Evolutionary conservation across 1,140 invertebrate genomes (phyloP).

Genomic region (Scaptomyza graminum): DNA sequence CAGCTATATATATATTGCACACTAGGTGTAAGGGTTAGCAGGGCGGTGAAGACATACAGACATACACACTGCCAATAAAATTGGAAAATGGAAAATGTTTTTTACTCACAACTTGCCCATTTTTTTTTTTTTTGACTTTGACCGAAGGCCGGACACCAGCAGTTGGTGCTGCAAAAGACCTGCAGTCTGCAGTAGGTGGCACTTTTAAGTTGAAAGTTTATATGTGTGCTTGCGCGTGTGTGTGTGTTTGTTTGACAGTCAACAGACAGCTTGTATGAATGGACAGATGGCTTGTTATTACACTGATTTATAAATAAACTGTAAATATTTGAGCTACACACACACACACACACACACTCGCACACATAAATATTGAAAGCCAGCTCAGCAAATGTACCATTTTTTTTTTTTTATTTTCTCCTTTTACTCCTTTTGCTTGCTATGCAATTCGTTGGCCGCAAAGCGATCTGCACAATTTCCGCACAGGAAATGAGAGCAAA

Average conservation of each 20-base stretch:
- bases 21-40: neutral
- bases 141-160: conserved; percentile 57
- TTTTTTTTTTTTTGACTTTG: conserved; percentile 40
- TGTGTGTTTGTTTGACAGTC: conserved; percentile 52
- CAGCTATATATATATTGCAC: conserved; percentile 19
- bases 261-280: conserved; percentile 44
- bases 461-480: conserved; percentile 49
- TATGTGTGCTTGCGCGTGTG: conserved; percentile 7
- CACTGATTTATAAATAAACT: conserved; percentile 81
- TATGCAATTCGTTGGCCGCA: conserved; percentile 17
- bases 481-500: conserved; percentile 43
- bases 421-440: neutral
- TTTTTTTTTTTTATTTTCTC: neutral
- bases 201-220: neutral
- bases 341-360: conserved; percentile 29
- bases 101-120: conserved; percentile 60
- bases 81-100: conserved; percentile 80
- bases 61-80: conserved; percentile 76
- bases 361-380: conserved; percentile 27
- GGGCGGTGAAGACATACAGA: neutral
- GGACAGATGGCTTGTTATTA: conserved; percentile 77
- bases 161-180: conserved; percentile 28
- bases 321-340: conserved; percentile 72
- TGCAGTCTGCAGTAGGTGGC: neutral
- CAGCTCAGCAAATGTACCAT: conserved; percentile 38